Base-by-base conservation (phyloP, 2,797 vertebrate species). In the Yasuhikotakia modesta region DNA sequence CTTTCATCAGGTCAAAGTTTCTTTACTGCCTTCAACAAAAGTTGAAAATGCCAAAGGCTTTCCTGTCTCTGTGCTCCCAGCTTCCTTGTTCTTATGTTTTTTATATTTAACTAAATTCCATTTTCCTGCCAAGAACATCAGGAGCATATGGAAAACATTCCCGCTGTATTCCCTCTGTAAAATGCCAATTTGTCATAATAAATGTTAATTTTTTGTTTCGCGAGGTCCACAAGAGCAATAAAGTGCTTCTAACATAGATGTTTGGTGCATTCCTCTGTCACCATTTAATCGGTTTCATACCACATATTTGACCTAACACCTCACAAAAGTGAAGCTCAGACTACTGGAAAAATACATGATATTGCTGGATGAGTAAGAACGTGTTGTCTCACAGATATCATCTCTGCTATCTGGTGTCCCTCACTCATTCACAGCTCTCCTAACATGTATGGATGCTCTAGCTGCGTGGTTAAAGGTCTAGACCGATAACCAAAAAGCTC, bases 111-210 rank as follows among this genome's bases (percentile, higher is more conserved):
- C 45, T 69, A 39, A 61, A 70, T 27, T 24, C 30, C 3, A 14
- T 35, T 17, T 69, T 61, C 22, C 53, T 73, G 70, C 75, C 70
- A 78, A 78, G 19, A 64, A 73, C 58, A 73, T 46, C 80, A 57
- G 24, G 50, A 69, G 14, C 60, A 60, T 68, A 64, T 63, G 30
- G 10, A 75, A 75, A n/a, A 43, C 16, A 67, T 55, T 76, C 43
- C 22, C 46, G 19, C 19, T 24, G 64, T 46, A 21, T 63, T 46
- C 43, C 17, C 30, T 39, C 45, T 71, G 64, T 72, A 67, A 81
- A 80, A 70, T 63, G 60, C 21, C 39, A 64, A 60, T 72, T 68
- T 45, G 16, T 55, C 69, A 73, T 73, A 45, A 68, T 19, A 35
- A 52, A 81, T 58, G 58, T 39, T 2, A 0, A 13, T 45, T 27